Conservation (phyloP, 2,113 vertebrate genomes). For the Anoura caudifer region DNA sequence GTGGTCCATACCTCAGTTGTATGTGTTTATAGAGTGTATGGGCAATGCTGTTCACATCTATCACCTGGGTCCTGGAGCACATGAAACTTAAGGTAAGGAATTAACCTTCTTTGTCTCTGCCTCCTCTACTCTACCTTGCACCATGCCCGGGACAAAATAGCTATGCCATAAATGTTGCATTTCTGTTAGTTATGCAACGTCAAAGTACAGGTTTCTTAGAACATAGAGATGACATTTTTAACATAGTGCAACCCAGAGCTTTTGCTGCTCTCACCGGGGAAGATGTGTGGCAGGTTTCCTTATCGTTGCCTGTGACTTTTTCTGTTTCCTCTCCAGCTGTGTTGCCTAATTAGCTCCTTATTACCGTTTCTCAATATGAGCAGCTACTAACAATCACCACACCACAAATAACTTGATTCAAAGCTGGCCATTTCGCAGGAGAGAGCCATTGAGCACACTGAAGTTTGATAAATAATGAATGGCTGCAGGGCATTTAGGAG, state of each 20-base stretch:
- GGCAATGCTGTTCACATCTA: neutral
- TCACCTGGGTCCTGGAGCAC: neutral
- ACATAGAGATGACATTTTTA: neutral
- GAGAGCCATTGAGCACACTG: neutral
- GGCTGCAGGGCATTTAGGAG: neutral
- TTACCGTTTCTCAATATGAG: constrained; percentile 26
- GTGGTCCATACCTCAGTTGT: neutral
- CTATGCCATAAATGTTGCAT: neutral
- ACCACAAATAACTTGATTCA: constrained; percentile 6
- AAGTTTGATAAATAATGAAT: constrained; percentile 39
- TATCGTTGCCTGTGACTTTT: neutral
- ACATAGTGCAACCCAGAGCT: neutral
- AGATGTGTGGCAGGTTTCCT: neutral
- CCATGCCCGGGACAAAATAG: neutral
- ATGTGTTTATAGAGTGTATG: neutral
- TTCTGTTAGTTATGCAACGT: neutral
- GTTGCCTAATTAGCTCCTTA: constrained; percentile 48
- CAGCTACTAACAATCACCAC: neutral
- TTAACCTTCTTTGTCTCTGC: neutral
- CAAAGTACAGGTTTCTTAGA: neutral
- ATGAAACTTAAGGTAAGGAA: neutral
- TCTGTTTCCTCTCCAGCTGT: constrained; percentile 27
- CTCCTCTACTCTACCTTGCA: neutral
- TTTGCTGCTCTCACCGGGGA: neutral
- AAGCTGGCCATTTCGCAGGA: constrained; percentile 22